Percentiles rank a stretch among this genome's conserved stretches.
These are phyloP conservation scores for Nasonia longicornis DNA, from an alignment of 1,140 invertebrate genomes.

Conservation along the genomic window DNA sequence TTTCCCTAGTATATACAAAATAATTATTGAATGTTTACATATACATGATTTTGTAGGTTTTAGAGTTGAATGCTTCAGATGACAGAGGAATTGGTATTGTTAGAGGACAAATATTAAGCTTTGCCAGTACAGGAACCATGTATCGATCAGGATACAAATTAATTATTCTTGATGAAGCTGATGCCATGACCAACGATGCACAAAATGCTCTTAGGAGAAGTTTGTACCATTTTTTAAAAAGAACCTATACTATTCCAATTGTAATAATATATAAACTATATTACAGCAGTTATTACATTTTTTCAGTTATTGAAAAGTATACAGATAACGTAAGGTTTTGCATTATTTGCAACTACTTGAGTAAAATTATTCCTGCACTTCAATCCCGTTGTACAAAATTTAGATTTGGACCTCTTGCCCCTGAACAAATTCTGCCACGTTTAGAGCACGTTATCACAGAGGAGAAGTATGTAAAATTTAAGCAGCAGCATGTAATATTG, in stretches of 20 bases:
- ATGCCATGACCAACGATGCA: conserved; percentile 99
- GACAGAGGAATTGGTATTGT: conserved; percentile 98
- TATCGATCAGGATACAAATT: conserved; percentile 95
- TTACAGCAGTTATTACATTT: conserved; percentile 45
- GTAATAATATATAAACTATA: conserved; percentile 1
- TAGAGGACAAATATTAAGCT: conserved; percentile 94
- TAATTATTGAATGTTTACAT: neutral
- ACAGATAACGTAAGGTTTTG: conserved; percentile 99
- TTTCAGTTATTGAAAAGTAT: conserved; percentile 97
- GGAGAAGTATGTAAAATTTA: conserved; percentile 79
- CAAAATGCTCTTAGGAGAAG: conserved; percentile 98
- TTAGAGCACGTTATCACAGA: conserved; percentile 86
- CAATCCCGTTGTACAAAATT: conserved; percentile 98
- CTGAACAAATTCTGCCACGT: conserved; percentile 90
- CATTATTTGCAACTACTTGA: conserved; percentile 98
- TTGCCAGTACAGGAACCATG: conserved; percentile 97
- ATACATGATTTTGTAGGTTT: conserved; percentile 70
- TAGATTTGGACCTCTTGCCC: conserved; percentile 91
- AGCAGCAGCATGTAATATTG: conserved; percentile 19
- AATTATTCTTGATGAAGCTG: conserved; percentile 98
- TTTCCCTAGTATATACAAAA: neutral
- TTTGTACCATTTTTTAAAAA: conserved; percentile 67
- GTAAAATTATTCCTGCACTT: conserved; percentile 98
- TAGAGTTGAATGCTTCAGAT: conserved; percentile 98
- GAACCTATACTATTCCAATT: conserved; percentile 19